Base-by-base conservation (phyloP, 2,797 vertebrate genomes). In the Balearica regulorum region DNA sequence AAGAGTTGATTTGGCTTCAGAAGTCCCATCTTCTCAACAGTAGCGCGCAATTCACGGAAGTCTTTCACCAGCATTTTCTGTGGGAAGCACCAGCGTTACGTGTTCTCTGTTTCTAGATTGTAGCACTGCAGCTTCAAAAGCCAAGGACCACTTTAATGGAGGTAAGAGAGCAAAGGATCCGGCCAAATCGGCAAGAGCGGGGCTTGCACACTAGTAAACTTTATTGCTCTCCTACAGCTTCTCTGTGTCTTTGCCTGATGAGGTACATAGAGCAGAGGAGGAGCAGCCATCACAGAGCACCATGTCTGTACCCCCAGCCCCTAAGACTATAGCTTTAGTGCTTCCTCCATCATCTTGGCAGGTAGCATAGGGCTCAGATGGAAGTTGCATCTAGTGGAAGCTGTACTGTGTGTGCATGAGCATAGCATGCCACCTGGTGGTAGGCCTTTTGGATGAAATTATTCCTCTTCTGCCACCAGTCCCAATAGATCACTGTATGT, bases 51-150 rank as follows among this genome's bases (percentile, higher is more conserved):
- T 22, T 97, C 96, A 16, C 97, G 91, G 90, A 98, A 98, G 13
- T 98, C 98, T n/a, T 97, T 29, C 13, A 96, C 96, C 77, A 98
- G 80, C 39, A 58, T 90, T 83, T 97, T 96, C 98, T 98, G 94
- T 33, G 68, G 57, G 39, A 85, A 80, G 48, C 81, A 80, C 6
- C 54, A 85, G 25, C 2, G 41, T 91, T 49, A 92, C 6, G 54
- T 1, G 2, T 33, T 55, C 51, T 13, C 9, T 65, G 51, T 10
- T 46, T 71, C 46, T 16, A 9, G 37, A 35, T 12, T 1, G 14
- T 31, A 39, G 58, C 16, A 25, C 73, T 76, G 51, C 49, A 72
- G 29, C 54, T 57, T 78, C 43, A 18, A 10, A 71, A 48, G n/a
- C 58, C 37, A 20, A 75, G 41, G n/a, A 1, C 2, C 11, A 10